phyloP scores from a whole-genome alignment of 2,888 invertebrate species.

The Eulithis testata region DNA sequence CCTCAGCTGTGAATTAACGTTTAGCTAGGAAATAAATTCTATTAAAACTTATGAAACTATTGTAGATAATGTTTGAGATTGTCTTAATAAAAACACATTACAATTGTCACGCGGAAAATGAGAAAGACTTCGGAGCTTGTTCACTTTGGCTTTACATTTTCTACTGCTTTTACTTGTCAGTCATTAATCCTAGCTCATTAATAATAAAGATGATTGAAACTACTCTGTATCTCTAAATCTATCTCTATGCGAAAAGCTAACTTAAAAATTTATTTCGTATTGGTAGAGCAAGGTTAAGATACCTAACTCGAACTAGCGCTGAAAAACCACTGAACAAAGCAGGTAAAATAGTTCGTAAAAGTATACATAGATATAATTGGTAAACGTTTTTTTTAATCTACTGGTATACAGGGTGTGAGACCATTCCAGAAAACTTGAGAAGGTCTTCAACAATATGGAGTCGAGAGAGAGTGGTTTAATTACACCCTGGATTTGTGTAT shows the following conservation, averaged over 20 bases:
- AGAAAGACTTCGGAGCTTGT: slow-evolving; percentile 76
- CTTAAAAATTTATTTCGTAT: neutral
- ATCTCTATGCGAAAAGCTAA: neutral
- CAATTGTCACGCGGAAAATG: slow-evolving; percentile 34
- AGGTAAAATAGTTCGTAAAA: slow-evolving; percentile 8
- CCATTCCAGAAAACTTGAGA: too few species aligned
- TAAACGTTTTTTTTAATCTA: neutral
- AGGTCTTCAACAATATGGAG: too few species aligned
- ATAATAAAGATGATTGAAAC: neutral
- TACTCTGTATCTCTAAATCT: neutral
- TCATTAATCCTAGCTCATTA: slow-evolving; percentile 53
- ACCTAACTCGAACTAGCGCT: neutral
- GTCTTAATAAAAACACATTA: slow-evolving; percentile 32
- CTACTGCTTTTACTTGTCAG: slow-evolving; percentile 70
- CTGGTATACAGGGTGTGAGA: too few species aligned
- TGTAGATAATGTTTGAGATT: slow-evolving; percentile 37
- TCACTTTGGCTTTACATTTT: slow-evolving; percentile 77
- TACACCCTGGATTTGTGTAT: too few species aligned
- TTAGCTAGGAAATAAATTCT: slow-evolving; percentile 67
- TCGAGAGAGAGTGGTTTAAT: too few species aligned
- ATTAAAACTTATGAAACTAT: slow-evolving; percentile 32
- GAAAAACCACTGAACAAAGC: slow-evolving; percentile 2
- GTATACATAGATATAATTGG: neutral
- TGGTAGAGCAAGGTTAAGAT: neutral
- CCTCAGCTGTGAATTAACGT: slow-evolving; percentile 62